phyloP scores from a whole-genome alignment of 2,113 vertebrate species.

The Thunnus thynnus region DNA sequence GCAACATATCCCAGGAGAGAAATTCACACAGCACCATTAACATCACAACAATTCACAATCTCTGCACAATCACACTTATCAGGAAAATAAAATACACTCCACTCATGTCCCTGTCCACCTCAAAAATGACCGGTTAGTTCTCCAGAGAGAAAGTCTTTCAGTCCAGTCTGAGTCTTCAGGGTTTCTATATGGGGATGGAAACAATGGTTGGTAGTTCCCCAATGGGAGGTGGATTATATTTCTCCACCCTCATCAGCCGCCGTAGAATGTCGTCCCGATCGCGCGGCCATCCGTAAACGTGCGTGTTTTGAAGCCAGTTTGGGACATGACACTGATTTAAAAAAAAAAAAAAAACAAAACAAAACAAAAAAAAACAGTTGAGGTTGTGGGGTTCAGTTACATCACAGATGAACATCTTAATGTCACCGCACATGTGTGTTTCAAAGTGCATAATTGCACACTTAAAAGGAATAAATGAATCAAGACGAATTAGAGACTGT shows the following conservation, averaged over 20 bases:
- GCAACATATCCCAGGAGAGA: background rate
- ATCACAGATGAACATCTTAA: background rate
- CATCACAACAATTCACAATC: background rate
- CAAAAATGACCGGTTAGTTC: background rate
- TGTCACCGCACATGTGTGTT: background rate
- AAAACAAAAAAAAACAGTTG: too few relatives aligned
- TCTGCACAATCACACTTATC: background rate
- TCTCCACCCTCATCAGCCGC: slow-evolving; percentile 87
- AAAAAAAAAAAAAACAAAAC: too few relatives aligned
- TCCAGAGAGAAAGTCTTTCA: background rate
- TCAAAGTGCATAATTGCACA: background rate
- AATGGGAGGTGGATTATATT: slow-evolving; percentile 86
- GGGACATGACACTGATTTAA: slow-evolving; percentile 83
- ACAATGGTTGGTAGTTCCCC: slow-evolving; percentile 87
- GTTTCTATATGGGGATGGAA: slow-evolving; percentile 82
- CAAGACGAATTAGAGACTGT: too few relatives aligned
- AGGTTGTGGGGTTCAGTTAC: too few relatives aligned
- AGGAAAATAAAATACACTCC: background rate
- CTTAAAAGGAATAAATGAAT: background rate
- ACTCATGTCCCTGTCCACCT: slow-evolving; percentile 7
- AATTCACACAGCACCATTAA: background rate
- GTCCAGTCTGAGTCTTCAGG: slow-evolving; percentile 33
- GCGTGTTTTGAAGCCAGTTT: slow-evolving; percentile 87
- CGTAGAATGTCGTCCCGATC: slow-evolving; percentile 86
- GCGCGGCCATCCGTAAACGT: slow-evolving; percentile 85